A percentile compares a stretch with the other conserved stretches of the same genome.
Evolutionary conservation across 1,140 invertebrate species (phyloP).

Genomic region (Brachionus sp.): DNA sequence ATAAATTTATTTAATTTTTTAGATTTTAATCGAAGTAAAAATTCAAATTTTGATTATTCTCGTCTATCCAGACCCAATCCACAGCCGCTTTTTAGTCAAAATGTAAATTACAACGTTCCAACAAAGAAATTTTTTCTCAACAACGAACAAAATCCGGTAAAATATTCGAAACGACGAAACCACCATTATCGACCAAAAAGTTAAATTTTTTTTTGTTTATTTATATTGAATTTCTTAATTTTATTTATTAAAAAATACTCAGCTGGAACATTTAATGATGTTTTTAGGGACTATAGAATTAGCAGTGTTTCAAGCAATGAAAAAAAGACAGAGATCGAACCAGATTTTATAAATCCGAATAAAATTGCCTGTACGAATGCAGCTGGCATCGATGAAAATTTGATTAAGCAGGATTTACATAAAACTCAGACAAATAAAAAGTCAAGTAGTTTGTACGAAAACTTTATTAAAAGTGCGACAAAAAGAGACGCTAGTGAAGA

Average conservation of each 20-base stretch:
- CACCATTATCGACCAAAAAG: neutral
- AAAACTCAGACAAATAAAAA: neutral
- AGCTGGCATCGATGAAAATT: neutral
- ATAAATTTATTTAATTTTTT: neutral
- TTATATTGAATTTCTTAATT: neutral
- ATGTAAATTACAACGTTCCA: slow-evolving; percentile 34
- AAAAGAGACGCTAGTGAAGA: neutral
- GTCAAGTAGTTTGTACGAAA: slow-evolving; percentile 3
- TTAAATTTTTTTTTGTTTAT: neutral
- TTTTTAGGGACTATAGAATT: neutral
- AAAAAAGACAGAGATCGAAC: neutral
- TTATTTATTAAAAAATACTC: neutral
- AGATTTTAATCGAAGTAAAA: neutral
- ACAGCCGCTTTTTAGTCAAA: slow-evolving; percentile 26
- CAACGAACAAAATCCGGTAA: slow-evolving; percentile 4
- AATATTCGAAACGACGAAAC: neutral
- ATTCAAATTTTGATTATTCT: slow-evolving; percentile 14
- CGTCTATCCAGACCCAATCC: neutral
- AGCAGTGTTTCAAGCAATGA: neutral
- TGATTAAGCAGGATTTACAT: slow-evolving; percentile 1
- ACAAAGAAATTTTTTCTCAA: slow-evolving; percentile 11
- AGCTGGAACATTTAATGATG: neutral
- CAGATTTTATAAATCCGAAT: slow-evolving; percentile 15
- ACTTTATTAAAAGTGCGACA: slow-evolving; percentile 13
- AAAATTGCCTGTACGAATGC: neutral